A percentile compares a stretch with the other conserved stretches of the same genome.
Evolutionary conservation across 2,797 vertebrate genomes (phyloP).

Genomic region (Alcedo quadribrachys): DNA sequence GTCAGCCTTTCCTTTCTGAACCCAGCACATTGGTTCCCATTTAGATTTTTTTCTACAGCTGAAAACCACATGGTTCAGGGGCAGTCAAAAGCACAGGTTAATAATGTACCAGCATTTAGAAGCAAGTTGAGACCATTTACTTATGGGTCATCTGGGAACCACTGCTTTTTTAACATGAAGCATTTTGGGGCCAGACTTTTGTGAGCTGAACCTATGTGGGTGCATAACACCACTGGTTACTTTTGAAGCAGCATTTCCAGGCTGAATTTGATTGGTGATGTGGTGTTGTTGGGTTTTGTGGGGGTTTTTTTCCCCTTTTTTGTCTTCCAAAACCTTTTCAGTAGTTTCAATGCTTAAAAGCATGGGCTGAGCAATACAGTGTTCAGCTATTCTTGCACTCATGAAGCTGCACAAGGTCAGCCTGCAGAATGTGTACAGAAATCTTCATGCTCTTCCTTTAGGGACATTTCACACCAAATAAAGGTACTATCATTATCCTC

Average conservation of each 20-base stretch:
- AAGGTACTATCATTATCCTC: neutral
- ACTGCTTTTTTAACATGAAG: neutral
- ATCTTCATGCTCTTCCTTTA: neutral
- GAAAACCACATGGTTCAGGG: neutral
- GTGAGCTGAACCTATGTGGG: neutral
- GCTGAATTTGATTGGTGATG: neutral
- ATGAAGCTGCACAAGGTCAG: neutral
- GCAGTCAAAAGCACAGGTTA: neutral
- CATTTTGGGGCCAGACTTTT: neutral
- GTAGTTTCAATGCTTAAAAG: neutral
- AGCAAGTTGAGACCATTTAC: neutral
- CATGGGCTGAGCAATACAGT: neutral
- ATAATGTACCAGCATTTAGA: neutral
- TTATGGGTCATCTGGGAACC: neutral
- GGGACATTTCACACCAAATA: neutral
- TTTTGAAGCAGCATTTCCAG: neutral
- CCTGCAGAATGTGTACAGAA: neutral
- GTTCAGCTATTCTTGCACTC: neutral
- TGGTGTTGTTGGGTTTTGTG: neutral
- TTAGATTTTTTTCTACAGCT: neutral
- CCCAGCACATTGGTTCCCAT: neutral
- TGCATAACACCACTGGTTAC: neutral
- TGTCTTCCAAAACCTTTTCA: neutral
- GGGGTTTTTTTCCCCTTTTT: fast-evolving
- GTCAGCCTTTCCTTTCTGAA: neutral